Base-by-base conservation (phyloP, 2,113 vertebrate genomes). In the Salvelinus sp. region DNA sequence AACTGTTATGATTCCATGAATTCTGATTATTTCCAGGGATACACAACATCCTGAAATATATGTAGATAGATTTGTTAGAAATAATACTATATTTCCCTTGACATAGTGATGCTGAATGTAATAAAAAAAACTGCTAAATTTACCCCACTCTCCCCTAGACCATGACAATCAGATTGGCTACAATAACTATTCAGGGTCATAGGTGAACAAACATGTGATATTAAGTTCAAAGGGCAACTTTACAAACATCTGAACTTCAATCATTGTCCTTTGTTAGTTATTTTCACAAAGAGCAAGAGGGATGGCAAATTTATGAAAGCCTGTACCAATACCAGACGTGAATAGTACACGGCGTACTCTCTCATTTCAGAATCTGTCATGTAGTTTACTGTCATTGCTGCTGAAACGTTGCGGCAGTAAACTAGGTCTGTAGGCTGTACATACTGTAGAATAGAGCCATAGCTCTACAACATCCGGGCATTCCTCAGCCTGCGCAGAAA, bases 391-490 rank as follows among this genome's bases (percentile, higher is more conserved):
- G 77, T 69, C 18, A 72, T 48, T 70, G 22, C 77, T 60, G 54
- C 80, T 83, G 82, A 81, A 83, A 76, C 77, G 83, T 82, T 83
- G 86, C 83, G 81, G 85, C 82, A 91, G 89, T 87, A 90, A 89
- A 86, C 85, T 79, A 86, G 87, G 89, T 14, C 16, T 44, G 54
- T 20, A 18, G 54, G 13, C 87, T 54, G 89, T 83, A 75, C 84
- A 44, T 65, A 86, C 84, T 72, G 54, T 71, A 86, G 85, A 44
- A 44, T 44, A 44, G 54, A 75, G 60, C 63, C 33, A 79, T 70
- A 85, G 88, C 90, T 82, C 87, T 82, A 89, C 92, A 92, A 93
- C 93, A 94, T 94, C 93, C 93, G 93, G 93, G 93, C 91, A 88
- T 69, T 80, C 60, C 70, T 60, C 83, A 89, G 92, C 92, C 90